phyloP scores from a whole-genome alignment of 2,888 invertebrate species.

The Lutraria lutraria region DNA sequence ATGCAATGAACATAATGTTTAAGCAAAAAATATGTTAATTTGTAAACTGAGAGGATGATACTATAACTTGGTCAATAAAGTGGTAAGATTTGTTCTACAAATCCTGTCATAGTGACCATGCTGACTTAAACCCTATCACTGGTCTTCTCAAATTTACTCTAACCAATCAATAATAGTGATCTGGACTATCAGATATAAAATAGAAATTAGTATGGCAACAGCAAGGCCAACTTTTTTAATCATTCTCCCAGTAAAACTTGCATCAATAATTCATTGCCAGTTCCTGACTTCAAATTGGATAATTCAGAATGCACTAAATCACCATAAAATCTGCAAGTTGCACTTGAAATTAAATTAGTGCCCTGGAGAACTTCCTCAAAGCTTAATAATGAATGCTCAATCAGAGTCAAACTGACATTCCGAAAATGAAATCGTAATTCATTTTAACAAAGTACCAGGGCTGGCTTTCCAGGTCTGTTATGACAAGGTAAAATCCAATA shows the following conservation, averaged over 20 bases:
- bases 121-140: too few relatives aligned
- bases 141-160: too few relatives aligned
- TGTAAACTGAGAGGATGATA: too few relatives aligned
- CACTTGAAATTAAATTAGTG: constrained; percentile 13
- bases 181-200: not conserved
- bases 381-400: not conserved
- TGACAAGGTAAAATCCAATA: constrained; percentile 1
- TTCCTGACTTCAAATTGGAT: constrained; percentile 26
- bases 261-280: constrained; percentile 16
- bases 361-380: constrained; percentile 4
- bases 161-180: constrained; percentile 1
- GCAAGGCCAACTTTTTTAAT: constrained; percentile 10
- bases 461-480: not conserved
- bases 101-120: too few relatives aligned
- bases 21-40: too few relatives aligned
- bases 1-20: too few relatives aligned
- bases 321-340: constrained; percentile 26
- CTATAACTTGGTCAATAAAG: too few relatives aligned
- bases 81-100: too few relatives aligned
- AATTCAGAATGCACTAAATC: constrained; percentile 32
- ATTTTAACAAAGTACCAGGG: not conserved
- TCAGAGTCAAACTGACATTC: not conserved
- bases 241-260: not conserved
- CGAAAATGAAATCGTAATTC: not conserved
- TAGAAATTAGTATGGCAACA: not conserved